These are phyloP conservation scores for Oreochromis grahami DNA, from an alignment of 2,797 vertebrate species.

Conservation along the genomic window DNA sequence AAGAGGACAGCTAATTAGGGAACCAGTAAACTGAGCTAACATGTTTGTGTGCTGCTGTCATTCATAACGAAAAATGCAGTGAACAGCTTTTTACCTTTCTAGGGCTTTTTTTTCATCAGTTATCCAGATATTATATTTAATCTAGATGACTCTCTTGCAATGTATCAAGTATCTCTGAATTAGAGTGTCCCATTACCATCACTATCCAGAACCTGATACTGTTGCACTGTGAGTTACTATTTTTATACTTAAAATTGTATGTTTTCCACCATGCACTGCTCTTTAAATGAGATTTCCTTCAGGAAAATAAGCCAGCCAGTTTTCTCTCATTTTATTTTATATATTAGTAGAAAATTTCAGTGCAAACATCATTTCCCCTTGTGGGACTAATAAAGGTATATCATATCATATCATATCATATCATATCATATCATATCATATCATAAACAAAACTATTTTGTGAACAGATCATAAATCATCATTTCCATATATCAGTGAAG, in stretches of 20 bases:
- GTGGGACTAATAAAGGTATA: too few species aligned
- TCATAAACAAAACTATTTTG: not conserved
- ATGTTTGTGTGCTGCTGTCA: too few species aligned
- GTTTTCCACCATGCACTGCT: not conserved
- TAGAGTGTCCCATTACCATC: not conserved
- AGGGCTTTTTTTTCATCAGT: too few species aligned
- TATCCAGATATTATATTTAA: too few species aligned
- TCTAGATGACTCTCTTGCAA: not conserved
- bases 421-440: too few species aligned
- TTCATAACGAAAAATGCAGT: too few species aligned
- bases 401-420: too few species aligned
- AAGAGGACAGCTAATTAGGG: too few species aligned
- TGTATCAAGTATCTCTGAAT: not conserved
- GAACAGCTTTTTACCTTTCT: too few species aligned
- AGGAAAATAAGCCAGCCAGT: not conserved
- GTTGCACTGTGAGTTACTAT: not conserved
- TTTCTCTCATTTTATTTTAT: not conserved
- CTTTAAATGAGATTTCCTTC: not conserved
- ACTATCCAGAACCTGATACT: not conserved
- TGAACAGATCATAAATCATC: not conserved
- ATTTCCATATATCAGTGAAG: not conserved
- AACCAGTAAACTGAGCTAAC: too few species aligned
- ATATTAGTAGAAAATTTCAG: not conserved
- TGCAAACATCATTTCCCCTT: not conserved
- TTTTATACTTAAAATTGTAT: not conserved